Evolutionary conservation across 2,113 vertebrate genomes (phyloP), one percentile per base, ranked within the genome.

Genomic region (Ranitomeya imitator): DNA sequence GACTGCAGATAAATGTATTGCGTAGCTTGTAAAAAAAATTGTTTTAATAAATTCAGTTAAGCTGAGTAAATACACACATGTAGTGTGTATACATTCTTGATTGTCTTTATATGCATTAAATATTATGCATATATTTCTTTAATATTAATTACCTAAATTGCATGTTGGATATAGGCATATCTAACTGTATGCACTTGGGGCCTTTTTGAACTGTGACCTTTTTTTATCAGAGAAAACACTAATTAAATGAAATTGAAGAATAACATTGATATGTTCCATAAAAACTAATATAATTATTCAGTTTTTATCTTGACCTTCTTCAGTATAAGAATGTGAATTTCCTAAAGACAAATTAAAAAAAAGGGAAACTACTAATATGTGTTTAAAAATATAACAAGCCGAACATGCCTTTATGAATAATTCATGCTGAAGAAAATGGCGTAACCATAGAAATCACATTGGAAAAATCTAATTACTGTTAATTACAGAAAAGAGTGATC

Each of bases 161-260:
- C 80, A 63, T 83, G 65, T 83, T 69, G 55, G 31, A 88, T 52
- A 45, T 37, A 85, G n/a, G 84, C 23, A 69, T 26, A 59, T 78
- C 73, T 79, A 10, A 10, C 81, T 78, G 23, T 45, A 61, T 19
- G 51, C 67, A 77, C 71, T 67, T 7, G 19, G 37, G 19, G 61
- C 82, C 73, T 79, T 85, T 78, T 69, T 85, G 60, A 85, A 79
- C 87, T 85, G 51, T 85, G 61, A 89, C 87, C 74, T 89, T 79
- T 59, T 85, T 79, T 59, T 85, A 71, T 85, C 81, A 84, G 45
- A 69, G 61, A 89, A 13, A 85, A 54, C 60, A 67, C 59, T 67
- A 88, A 69, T 89, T 85, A 85, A 78, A 85, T 67, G 18, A 85
- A 67, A 79, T 78, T 67, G 73, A 78, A 79, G 82, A 85, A 74